Conservation (phyloP, 2,888 invertebrate species). For the Aporophyla nigra region DNA sequence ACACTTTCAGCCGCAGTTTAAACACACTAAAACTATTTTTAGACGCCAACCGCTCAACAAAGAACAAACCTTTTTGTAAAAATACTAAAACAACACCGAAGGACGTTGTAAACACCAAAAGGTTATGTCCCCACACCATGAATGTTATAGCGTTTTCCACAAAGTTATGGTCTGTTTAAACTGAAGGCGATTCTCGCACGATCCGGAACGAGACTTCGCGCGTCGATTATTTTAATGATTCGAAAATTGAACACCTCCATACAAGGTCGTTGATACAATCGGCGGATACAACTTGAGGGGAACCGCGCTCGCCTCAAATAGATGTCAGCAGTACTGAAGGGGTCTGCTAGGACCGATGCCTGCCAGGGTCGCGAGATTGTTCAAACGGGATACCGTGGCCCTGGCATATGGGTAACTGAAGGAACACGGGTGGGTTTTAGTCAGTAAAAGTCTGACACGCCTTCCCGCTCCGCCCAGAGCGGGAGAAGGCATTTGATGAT, state of each 20-base stretch:
- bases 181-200: background rate
- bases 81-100: constrained; percentile 14
- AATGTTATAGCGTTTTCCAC: constrained; percentile 51
- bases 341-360: no score
- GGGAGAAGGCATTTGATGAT: no score
- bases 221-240: background rate
- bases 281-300: no score
- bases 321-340: no score
- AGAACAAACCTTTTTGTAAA: constrained; percentile 27
- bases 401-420: no score
- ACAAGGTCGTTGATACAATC: background rate
- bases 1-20: constrained; percentile 13
- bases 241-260: background rate
- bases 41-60: background rate
- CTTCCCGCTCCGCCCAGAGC: no score
- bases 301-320: no score
- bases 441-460: no score
- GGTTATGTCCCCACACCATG: constrained; percentile 47
- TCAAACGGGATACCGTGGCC: no score
- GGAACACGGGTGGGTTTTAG: no score
- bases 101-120: constrained; percentile 34
- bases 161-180: constrained; percentile 30
- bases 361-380: no score
- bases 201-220: background rate
- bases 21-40: constrained; percentile 42